Evolutionary conservation across 2,113 vertebrate species (phyloP), one percentile per base, ranked within the genome.

Genomic region (Amphiprion ocellaris): DNA sequence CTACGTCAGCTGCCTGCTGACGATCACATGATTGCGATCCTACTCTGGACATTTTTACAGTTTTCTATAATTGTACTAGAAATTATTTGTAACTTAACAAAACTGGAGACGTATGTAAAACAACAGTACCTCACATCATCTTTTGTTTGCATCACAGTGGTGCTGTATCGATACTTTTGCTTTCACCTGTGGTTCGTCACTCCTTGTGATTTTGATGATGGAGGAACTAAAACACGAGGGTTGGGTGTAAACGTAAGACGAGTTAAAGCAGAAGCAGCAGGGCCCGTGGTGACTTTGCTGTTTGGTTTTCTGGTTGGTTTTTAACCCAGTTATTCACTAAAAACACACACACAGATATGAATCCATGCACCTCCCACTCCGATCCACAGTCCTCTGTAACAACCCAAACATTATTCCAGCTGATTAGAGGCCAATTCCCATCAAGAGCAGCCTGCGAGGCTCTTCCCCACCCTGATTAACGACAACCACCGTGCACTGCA

Each of bases 391-490:
- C 69, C 33, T 78, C 33, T 76, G 54, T 87, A 65, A 17, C 64
- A 85, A 67, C 50, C 74, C 70, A 79, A 81, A 81, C 82, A 84
- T 82, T 76, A 90, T 85, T 88, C 71, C 83, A 83, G 69, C 72
- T 87, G 81, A 91, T 82, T 85, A 73, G 78, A 69, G 19, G 53
- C 78, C 68, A 56, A 74, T 82, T 82, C 73, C 82, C 52, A 83
- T 85, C 85, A 74, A 81, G 76, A 75, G 46, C 69, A 67, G 82
- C 67, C 69, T 19, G 44, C 10, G 7, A 77, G 58, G 56, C 65
- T 56, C 61, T 61, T 75, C 52, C 55, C 21, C 70, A 15, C 68
- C 73, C 75, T 87, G 83, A 90, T 88, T 86, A 88, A 75, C 72
- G 64, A 72, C 8, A 68, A 86, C 71, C 60, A 61, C 80, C 62